A percentile compares a stretch with the other conserved stretches of the same genome.
Evolutionary conservation across 2,113 vertebrate species (phyloP).

Genomic region (Ginglymostoma cirratum): DNA sequence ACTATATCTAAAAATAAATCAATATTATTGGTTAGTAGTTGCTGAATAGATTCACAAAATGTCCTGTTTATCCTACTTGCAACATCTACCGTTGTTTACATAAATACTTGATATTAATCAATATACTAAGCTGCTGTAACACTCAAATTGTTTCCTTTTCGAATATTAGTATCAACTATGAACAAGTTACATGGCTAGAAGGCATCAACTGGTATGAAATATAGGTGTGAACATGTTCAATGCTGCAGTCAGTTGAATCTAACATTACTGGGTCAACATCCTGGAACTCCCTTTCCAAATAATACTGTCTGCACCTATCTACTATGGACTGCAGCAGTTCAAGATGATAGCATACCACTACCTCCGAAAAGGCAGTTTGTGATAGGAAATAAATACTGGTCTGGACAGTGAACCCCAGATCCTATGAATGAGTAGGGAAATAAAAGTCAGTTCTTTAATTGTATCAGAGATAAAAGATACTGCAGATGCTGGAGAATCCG

Average conservation of each 20-base stretch:
- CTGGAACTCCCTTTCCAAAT: no score
- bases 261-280: background rate
- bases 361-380: no score
- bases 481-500: no score
- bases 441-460: background rate
- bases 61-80: background rate
- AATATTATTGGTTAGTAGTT: background rate
- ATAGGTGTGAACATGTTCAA: background rate
- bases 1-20: background rate
- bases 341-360: no score
- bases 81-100: no score
- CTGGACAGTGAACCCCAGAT: no score
- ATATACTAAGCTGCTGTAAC: background rate
- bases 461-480: no score
- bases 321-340: no score
- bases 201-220: no score
- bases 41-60: background rate
- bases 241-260: background rate
- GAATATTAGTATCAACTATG: background rate
- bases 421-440: no score
- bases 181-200: background rate
- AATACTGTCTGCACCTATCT: no score
- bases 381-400: no score
- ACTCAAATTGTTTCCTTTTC: background rate
- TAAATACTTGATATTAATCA: background rate